These are phyloP conservation scores for Chondrilla cf. caribensis DNA, from an alignment of 37 sponge, comb jelly and placozoan species.

Conservation along the genomic window DNA sequence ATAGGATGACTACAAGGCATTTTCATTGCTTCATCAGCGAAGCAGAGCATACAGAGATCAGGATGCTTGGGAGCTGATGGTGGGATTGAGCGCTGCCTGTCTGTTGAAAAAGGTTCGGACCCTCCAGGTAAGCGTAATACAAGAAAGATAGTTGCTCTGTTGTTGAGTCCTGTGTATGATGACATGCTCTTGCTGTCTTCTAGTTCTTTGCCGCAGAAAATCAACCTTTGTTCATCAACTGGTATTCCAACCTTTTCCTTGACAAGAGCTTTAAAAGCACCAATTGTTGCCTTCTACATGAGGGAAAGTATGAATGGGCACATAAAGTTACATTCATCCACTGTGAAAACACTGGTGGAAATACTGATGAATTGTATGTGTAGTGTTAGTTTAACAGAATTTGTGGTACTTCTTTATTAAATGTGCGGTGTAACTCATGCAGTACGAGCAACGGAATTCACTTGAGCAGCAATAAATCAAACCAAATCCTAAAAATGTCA, in stretches of 20 bases:
- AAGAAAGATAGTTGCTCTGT: not conserved
- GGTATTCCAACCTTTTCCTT: not conserved
- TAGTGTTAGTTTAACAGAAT: too few relatives aligned
- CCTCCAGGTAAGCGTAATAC: not conserved
- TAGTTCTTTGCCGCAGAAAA: not conserved
- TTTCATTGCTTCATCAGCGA: not conserved
- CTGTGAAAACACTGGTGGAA: too few relatives aligned
- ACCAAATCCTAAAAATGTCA: too few relatives aligned
- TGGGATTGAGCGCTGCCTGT: not conserved
- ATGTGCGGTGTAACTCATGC: too few relatives aligned
- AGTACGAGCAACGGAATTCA: too few relatives aligned
- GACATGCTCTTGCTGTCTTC: not conserved
- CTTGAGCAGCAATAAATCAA: too few relatives aligned
- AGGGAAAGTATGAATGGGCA: not conserved
- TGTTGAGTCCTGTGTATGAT: not conserved
- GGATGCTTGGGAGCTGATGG: not conserved
- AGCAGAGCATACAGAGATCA: not conserved
- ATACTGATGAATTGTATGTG: too few relatives aligned
- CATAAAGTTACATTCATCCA: too few relatives aligned
- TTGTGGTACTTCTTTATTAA: too few relatives aligned
- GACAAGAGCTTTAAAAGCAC: constrained; percentile 3
- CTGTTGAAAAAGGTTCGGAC: not conserved
- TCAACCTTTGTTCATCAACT: not conserved
- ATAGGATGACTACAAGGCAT: constrained; percentile 6
- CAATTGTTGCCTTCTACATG: not conserved